phyloP scores from a whole-genome alignment of 2,113 vertebrate genomes.

The Menidia beryllina region DNA sequence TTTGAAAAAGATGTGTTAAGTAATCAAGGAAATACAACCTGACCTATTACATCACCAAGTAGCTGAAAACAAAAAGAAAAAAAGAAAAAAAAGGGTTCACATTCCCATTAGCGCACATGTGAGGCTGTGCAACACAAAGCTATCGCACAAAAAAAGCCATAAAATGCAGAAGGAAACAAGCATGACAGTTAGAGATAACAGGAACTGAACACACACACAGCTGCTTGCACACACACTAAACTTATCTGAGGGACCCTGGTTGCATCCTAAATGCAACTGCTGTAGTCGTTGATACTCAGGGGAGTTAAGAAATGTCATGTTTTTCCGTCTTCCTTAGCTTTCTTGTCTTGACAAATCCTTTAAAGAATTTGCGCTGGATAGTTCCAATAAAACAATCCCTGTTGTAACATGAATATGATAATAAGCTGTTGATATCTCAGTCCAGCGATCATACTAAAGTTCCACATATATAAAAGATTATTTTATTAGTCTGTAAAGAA shows the following conservation, averaged over 20 bases:
- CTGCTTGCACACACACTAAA: conserved; percentile 14
- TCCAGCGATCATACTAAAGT: too few relatives aligned
- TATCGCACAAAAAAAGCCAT: neutral
- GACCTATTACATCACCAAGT: neutral
- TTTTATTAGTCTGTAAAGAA: too few relatives aligned
- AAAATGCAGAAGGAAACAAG: conserved; percentile 60
- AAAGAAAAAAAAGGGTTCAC: too few relatives aligned
- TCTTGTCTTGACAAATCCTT: neutral
- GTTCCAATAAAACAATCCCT: neutral
- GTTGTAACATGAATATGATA: too few relatives aligned
- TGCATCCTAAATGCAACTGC: conserved; percentile 30
- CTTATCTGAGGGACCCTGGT: conserved; percentile 23
- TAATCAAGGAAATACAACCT: too few relatives aligned
- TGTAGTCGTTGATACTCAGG: neutral
- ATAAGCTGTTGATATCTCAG: too few relatives aligned
- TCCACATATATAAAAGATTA: too few relatives aligned
- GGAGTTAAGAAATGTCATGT: neutral
- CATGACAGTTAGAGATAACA: conserved; percentile 73
- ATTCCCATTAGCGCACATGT: conserved; percentile 15
- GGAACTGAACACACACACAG: conserved; percentile 66
- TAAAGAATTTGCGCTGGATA: neutral
- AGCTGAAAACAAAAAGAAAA: neutral
- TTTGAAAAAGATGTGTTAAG: too few relatives aligned
- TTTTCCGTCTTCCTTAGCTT: neutral
- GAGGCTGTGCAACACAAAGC: conserved; percentile 12